Conservation (phyloP, 2,113 vertebrate genomes). For the Chloebia gouldiae region DNA sequence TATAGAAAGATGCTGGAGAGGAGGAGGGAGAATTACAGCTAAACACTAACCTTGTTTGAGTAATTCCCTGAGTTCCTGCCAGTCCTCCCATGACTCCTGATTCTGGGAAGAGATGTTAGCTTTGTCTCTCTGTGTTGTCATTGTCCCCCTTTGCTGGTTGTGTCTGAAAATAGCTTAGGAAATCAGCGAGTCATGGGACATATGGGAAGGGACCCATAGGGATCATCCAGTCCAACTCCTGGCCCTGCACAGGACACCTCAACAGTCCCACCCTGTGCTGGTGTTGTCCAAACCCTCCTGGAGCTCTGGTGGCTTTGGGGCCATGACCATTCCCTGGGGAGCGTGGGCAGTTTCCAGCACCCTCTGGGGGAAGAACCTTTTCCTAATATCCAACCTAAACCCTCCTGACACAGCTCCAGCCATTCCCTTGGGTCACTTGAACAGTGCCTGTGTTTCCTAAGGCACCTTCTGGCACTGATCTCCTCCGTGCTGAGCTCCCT, state of each 20-base stretch:
- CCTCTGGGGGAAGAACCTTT: neutral
- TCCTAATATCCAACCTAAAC: neutral
- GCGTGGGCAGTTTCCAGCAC: fast-evolving
- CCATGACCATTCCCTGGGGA: fast-evolving
- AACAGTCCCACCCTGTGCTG: neutral
- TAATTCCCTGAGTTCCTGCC: neutral
- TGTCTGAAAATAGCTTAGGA: neutral
- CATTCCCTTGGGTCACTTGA: neutral
- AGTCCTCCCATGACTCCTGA: neutral
- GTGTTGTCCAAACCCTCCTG: neutral
- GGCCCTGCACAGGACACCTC: neutral
- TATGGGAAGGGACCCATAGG: neutral
- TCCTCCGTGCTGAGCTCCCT: neutral
- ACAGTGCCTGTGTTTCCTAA: neutral
- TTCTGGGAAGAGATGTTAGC: neutral
- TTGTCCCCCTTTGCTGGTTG: neutral
- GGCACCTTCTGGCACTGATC: neutral
- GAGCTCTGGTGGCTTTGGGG: neutral
- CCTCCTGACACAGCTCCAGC: neutral
- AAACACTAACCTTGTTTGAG: neutral
- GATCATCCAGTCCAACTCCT: neutral
- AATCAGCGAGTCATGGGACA: neutral
- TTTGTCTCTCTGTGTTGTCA: neutral
- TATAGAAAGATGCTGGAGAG: slow-evolving; percentile 30
- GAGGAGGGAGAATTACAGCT: neutral